Evolutionary conservation across 2,113 vertebrate species (phyloP).

Genomic region (Cyanistes caeruleus): DNA sequence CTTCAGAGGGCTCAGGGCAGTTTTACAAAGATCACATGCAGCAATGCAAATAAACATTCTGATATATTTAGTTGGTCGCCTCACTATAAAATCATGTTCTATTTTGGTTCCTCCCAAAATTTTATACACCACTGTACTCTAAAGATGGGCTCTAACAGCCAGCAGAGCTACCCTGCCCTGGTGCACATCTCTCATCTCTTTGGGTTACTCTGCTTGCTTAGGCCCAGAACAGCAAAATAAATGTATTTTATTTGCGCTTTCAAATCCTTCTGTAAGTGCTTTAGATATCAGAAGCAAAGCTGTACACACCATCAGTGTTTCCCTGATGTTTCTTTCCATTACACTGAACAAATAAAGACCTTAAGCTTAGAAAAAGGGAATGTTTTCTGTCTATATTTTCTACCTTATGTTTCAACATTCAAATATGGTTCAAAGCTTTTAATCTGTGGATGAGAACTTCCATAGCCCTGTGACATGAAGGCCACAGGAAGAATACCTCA

Average conservation of each 20-base stretch:
- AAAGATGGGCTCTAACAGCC: no score
- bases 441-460: not conserved
- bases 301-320: not conserved
- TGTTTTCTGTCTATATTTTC: not conserved
- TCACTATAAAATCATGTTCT: conserved; percentile 15
- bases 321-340: not conserved
- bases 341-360: not conserved
- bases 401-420: not conserved
- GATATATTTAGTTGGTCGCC: conserved; percentile 17
- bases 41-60: conserved; percentile 25
- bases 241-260: no score
- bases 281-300: no score
- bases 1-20: not conserved
- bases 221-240: no score
- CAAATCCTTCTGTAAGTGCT: no score
- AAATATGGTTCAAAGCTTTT: not conserved
- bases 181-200: no score
- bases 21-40: not conserved
- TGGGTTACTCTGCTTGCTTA: no score
- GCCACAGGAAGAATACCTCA: not conserved
- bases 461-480: accelerated
- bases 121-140: no score
- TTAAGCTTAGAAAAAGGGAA: not conserved
- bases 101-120: conserved; percentile 13
- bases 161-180: no score